Evolutionary conservation across 2,888 invertebrate genomes (phyloP).

Genomic region (Augiades crinisus): DNA sequence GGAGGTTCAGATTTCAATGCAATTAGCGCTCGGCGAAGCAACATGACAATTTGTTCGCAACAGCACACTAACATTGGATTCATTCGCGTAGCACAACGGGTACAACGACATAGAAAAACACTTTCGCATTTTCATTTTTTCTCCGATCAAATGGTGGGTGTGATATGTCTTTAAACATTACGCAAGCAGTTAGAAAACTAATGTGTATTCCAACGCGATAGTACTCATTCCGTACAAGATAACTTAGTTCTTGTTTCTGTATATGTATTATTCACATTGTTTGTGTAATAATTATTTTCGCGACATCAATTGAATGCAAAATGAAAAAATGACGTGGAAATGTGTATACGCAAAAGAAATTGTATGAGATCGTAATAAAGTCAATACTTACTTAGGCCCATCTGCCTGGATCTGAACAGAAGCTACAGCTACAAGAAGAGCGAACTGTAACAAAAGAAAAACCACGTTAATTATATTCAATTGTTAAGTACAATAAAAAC

Average conservation of each 20-base stretch:
- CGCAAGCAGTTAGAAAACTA: slow-evolving; percentile 3
- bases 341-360: no score
- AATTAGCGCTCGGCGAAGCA: slow-evolving; percentile 56
- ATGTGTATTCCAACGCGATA: background rate
- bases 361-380: no score
- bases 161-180: background rate
- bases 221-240: background rate
- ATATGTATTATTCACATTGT: no score
- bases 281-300: no score
- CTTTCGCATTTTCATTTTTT: slow-evolving; percentile 29
- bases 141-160: background rate
- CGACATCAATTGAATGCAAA: no score
- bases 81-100: slow-evolving; percentile 26
- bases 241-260: no score
- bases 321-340: no score
- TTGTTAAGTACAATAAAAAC: background rate
- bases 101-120: slow-evolving; percentile 25
- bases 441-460: slow-evolving; percentile 61
- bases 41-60: slow-evolving; percentile 54
- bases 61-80: slow-evolving; percentile 52
- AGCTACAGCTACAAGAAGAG: slow-evolving; percentile 74
- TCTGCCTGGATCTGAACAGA: slow-evolving; percentile 61
- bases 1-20: slow-evolving; percentile 31
- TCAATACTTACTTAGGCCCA: slow-evolving; percentile 68
- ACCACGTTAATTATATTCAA: slow-evolving; percentile 3